These are phyloP conservation scores for Todiramphus saurophagus DNA, from an alignment of 2,113 vertebrate species.

Conservation along the genomic window DNA sequence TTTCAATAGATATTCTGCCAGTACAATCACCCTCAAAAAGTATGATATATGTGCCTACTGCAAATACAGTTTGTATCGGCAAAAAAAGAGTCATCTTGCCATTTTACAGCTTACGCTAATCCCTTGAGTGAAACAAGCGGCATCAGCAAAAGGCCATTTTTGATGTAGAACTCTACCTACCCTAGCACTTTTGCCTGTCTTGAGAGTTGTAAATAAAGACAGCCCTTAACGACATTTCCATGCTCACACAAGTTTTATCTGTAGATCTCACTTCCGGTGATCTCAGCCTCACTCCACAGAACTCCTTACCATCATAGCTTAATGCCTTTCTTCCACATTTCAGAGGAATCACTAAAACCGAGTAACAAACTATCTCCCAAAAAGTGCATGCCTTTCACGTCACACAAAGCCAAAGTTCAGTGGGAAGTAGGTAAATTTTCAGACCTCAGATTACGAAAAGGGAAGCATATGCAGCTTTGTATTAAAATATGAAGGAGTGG, in stretches of 20 bases:
- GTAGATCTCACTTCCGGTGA: background rate
- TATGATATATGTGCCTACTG: background rate
- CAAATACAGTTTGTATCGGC: background rate
- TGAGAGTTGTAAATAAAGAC: constrained; percentile 8
- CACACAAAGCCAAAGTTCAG: background rate
- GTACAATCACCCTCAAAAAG: background rate
- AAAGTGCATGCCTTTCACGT: background rate
- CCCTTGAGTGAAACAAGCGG: constrained; percentile 5
- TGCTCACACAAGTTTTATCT: background rate
- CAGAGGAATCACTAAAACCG: background rate
- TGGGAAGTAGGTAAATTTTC: background rate
- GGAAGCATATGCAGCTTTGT: background rate
- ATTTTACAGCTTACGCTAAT: constrained; percentile 2
- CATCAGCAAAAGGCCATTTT: background rate
- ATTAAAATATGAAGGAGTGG: background rate
- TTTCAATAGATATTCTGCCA: background rate
- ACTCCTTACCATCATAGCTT: background rate
- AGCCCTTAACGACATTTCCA: background rate
- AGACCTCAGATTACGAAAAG: background rate
- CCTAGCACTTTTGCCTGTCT: background rate
- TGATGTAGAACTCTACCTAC: background rate
- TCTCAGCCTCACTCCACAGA: background rate
- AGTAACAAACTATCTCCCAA: background rate
- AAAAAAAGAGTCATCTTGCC: background rate
- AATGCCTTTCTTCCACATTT: background rate